Base-by-base conservation (phyloP, 2,797 vertebrate species). In the Sylvia borin region DNA sequence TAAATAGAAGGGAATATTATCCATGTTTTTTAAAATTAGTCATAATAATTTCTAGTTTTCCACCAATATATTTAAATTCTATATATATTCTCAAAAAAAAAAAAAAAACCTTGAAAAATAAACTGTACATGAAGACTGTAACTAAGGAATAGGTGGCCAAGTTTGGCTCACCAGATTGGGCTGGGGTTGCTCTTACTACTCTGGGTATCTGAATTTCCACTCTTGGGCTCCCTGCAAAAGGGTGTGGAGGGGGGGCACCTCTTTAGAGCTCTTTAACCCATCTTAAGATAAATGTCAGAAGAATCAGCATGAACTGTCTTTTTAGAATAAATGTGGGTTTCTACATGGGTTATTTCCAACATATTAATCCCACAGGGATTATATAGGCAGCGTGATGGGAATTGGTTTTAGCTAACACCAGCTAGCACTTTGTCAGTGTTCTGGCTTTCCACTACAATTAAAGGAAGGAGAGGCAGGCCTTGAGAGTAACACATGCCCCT, bases 241-340 rank as follows among this genome's bases (percentile, higher is more conserved):
- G 18, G 3, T 65, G 31, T 19, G 7, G 8, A 72, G 20, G 53
- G 5, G 5, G 1, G 11, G 1, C 9, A 29, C 6, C 4, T 57
- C 2, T 0, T 32, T 38, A 87, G 26, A 86, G 42, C 3, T 10
- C 18, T 50, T 75, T 24, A 73, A 16, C 8, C 11, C 43, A 36
- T 25, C 16, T 45, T 81, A 53, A 67, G 4, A 40, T 14, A 60
- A 34, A 38, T 43, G 24, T 47, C 71, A 70, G 64, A 75, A 79
- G 34, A 78, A 84, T 51, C n/a, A 64, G 8, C 22, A 36, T 25
- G 4, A 58, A 88, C 62, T 73, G 47, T 22, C 16, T 55, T 14
- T 67, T 34, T 14, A 48, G 32, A 85, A 40, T 40, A 79, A 85
- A 58, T 11, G 2, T 14, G 1, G 3, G 13, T 43, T 42, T 78